These are phyloP conservation scores for Listronotus oregonensis DNA, from an alignment of 1,140 invertebrate genomes.

Conservation along the genomic window DNA sequence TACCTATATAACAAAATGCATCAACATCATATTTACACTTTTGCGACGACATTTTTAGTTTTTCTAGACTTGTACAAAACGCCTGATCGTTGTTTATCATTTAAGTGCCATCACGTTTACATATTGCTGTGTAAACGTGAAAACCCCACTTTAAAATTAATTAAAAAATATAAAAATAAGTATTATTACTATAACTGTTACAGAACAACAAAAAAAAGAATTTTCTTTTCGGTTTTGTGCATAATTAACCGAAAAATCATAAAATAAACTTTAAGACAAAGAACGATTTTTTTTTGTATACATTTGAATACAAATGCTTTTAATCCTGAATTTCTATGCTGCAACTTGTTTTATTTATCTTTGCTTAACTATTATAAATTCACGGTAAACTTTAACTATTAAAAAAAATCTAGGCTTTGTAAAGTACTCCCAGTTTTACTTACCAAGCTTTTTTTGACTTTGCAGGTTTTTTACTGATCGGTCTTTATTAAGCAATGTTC, in stretches of 20 bases:
- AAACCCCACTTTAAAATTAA: slow-evolving; percentile 50
- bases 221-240: slow-evolving; percentile 14
- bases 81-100: slow-evolving; percentile 26
- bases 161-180: slow-evolving; percentile 32
- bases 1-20: slow-evolving; percentile 20
- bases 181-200: slow-evolving; percentile 16
- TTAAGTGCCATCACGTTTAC: slow-evolving; percentile 25
- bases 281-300: slow-evolving; percentile 14
- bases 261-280: slow-evolving; percentile 20
- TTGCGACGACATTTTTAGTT: slow-evolving; percentile 6
- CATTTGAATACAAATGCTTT: too few relatives aligned
- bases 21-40: slow-evolving; percentile 21
- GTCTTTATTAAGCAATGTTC: too few relatives aligned
- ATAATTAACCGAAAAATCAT: slow-evolving; percentile 11
- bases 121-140: slow-evolving; percentile 36
- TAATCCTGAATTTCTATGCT: too few relatives aligned
- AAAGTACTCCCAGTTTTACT: too few relatives aligned
- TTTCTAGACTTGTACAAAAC: slow-evolving; percentile 23
- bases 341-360: too few relatives aligned
- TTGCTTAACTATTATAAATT: too few relatives aligned
- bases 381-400: too few relatives aligned
- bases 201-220: slow-evolving; percentile 9
- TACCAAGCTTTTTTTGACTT: too few relatives aligned
- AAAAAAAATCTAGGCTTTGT: too few relatives aligned
- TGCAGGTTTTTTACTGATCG: too few relatives aligned